phyloP scores from a whole-genome alignment of 2,797 vertebrate species.

The Phalloptychus januarius region DNA sequence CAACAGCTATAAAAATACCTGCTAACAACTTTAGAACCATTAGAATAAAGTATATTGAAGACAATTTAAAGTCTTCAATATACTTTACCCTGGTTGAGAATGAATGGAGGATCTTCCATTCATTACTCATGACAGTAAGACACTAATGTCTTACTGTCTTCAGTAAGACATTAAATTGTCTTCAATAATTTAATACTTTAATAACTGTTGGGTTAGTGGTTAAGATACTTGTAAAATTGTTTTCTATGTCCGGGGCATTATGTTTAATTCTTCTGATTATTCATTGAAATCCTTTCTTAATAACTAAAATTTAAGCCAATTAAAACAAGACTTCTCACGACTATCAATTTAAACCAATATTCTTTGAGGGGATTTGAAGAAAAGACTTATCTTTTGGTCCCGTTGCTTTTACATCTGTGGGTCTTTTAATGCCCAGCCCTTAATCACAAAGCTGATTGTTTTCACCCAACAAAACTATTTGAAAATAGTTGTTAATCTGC shows the following conservation, averaged over 20 bases:
- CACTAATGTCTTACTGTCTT: too few species aligned
- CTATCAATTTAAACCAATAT: conserved; percentile 60
- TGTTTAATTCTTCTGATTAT: conserved; percentile 39
- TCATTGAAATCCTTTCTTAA: conserved; percentile 25
- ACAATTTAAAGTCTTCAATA: too few species aligned
- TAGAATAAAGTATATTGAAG: background rate
- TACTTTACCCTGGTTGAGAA: too few species aligned
- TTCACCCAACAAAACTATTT: conserved; percentile 69
- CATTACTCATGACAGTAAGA: too few species aligned
- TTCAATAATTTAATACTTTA: too few species aligned
- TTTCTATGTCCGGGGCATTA: conserved; percentile 16
- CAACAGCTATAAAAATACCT: background rate
- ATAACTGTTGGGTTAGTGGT: background rate
- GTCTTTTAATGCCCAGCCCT: conserved; percentile 62
- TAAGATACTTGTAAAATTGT: conserved; percentile 2
- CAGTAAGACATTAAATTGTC: too few species aligned
- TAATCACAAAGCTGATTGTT: conserved; percentile 75
- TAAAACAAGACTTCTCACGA: conserved; percentile 39
- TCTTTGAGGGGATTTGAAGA: conserved; percentile 55
- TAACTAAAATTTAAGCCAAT: conserved; percentile 65
- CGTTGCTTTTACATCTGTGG: conserved; percentile 71
- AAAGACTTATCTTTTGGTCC: conserved; percentile 43
- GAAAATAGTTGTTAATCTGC: conserved; percentile 73
- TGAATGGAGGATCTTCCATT: too few species aligned
- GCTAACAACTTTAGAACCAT: background rate